These are phyloP conservation scores for Latheticus oryzae DNA, from an alignment of 2,888 invertebrate genomes.

Conservation along the genomic window DNA sequence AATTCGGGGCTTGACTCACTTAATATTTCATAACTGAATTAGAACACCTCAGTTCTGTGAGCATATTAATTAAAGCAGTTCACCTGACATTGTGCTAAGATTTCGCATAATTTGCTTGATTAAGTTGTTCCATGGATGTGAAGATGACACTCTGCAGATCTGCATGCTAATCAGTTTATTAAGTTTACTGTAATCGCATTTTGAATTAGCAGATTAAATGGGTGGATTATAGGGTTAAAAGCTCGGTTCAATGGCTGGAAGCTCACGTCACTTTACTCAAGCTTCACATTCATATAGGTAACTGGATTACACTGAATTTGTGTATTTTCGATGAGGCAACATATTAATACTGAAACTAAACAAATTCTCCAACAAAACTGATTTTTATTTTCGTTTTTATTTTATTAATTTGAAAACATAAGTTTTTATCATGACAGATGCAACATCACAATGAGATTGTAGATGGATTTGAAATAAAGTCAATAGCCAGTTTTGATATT, in stretches of 20 bases:
- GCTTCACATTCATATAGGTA: too few species aligned
- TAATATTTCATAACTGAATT: slow-evolving; percentile 64
- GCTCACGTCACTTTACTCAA: too few species aligned
- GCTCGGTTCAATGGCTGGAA: slow-evolving; percentile 14
- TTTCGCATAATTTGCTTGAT: slow-evolving; percentile 62
- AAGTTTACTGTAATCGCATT: slow-evolving; percentile 58
- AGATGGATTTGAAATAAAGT: too few species aligned
- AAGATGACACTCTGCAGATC: slow-evolving; percentile 55
- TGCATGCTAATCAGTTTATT: slow-evolving; percentile 63
- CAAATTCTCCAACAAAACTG: too few species aligned
- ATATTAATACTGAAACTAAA: too few species aligned
- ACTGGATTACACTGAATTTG: too few species aligned
- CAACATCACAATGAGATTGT: too few species aligned
- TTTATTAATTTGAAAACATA: too few species aligned
- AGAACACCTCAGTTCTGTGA: slow-evolving; percentile 57
- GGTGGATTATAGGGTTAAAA: slow-evolving; percentile 43
- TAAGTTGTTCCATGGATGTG: slow-evolving; percentile 58
- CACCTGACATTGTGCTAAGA: slow-evolving; percentile 63
- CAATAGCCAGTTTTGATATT: too few species aligned
- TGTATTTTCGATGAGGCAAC: too few species aligned
- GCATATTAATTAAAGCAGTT: slow-evolving; percentile 61
- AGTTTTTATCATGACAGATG: too few species aligned
- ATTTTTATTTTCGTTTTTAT: too few species aligned
- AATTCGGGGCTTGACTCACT: slow-evolving; percentile 57
- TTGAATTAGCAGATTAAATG: slow-evolving; percentile 54